Conservation (phyloP, 1,140 invertebrate genomes). For the Rhyzopertha dominica region DNA sequence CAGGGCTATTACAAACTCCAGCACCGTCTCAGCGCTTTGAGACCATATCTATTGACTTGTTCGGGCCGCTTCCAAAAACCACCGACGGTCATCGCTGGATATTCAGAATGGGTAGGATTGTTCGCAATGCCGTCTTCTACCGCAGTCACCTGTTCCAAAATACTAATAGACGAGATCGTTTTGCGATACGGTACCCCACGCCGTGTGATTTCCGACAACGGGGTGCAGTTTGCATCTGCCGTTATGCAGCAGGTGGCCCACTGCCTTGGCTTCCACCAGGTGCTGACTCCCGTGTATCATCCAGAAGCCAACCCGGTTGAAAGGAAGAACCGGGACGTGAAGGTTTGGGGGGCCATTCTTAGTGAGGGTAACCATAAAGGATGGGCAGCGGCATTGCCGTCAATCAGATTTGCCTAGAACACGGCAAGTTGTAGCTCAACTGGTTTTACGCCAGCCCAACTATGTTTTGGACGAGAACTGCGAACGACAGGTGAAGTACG, state of each 20-base stretch:
- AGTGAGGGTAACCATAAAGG: constrained; percentile 35
- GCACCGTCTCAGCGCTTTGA: constrained; percentile 41
- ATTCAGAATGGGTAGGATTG: constrained; percentile 25
- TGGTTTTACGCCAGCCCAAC: too few species aligned
- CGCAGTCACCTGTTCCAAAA: constrained; percentile 20
- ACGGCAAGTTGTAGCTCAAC: too few species aligned
- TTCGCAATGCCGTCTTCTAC: constrained; percentile 18
- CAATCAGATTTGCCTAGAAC: constrained; percentile 45
- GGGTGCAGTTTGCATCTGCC: constrained; percentile 21
- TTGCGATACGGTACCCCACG: constrained; percentile 23
- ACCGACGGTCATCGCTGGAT: constrained; percentile 45
- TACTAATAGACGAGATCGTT: constrained; percentile 23
- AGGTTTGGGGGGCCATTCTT: constrained; percentile 36
- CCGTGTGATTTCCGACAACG: constrained; percentile 29
- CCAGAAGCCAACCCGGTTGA: constrained; percentile 43
- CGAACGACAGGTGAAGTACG: constrained; percentile 23
- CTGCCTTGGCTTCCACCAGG: constrained; percentile 33
- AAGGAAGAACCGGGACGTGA: constrained; percentile 43
- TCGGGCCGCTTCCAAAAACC: constrained; percentile 11
- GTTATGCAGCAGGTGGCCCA: constrained; percentile 40
- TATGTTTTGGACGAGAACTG: constrained; percentile 43
- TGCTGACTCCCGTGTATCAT: constrained; percentile 37
- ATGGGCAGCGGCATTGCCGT: constrained; percentile 40
- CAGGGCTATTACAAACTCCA: constrained; percentile 23
- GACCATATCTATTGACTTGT: constrained; percentile 30